Evolutionary conservation across 1,140 invertebrate species (phyloP).

Genomic region (Oryctes rhinoceros): DNA sequence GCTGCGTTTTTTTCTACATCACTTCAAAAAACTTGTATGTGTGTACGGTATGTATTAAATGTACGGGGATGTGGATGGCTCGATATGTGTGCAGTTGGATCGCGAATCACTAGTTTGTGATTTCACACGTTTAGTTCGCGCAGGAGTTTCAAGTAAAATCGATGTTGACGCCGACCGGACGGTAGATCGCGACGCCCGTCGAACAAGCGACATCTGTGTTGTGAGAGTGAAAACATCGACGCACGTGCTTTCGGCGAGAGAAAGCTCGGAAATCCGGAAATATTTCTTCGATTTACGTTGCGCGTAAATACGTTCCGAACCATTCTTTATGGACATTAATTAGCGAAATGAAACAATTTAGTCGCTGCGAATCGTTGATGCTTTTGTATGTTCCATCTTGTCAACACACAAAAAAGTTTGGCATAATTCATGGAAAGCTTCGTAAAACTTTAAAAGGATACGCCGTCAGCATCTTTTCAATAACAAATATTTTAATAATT

Average conservation of each 20-base stretch:
- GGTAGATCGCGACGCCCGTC: constrained; percentile 37
- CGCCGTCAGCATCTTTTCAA: too few relatives aligned
- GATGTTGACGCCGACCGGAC: constrained; percentile 35
- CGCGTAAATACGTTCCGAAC: too few relatives aligned
- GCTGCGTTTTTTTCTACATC: constrained; percentile 26
- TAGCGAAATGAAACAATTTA: too few relatives aligned
- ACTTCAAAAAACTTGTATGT: constrained; percentile 1
- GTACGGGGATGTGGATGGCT: constrained; percentile 17
- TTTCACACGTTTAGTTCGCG: constrained; percentile 44
- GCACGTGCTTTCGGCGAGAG: not conserved
- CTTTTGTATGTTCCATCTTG: too few relatives aligned
- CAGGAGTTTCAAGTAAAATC: constrained; percentile 43
- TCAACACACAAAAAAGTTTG: too few relatives aligned
- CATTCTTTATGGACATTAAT: too few relatives aligned
- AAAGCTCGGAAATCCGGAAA: not conserved
- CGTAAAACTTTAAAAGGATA: too few relatives aligned
- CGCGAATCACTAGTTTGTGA: constrained; percentile 39
- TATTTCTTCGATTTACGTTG: not conserved
- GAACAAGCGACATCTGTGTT: constrained; percentile 15
- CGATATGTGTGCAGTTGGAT: constrained; percentile 42
- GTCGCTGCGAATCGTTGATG: too few relatives aligned
- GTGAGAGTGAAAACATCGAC: not conserved
- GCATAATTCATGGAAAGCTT: too few relatives aligned
- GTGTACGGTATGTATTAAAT: not conserved
- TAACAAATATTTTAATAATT: too few relatives aligned